Conservation (phyloP, 2,113 vertebrate species). For the Camelus bactrianus region DNA sequence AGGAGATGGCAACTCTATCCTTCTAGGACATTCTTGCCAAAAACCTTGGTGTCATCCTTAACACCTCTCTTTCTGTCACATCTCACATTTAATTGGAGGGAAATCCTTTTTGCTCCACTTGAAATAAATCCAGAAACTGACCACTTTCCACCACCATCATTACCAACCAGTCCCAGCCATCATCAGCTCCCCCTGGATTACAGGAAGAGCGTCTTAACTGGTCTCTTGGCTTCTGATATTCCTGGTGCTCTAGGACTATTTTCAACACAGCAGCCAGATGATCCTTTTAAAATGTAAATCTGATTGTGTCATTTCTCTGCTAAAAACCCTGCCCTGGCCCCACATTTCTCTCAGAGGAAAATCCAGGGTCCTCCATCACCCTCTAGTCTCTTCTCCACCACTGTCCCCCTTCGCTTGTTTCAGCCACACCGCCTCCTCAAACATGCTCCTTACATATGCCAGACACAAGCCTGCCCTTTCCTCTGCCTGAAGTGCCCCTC, state of each 20-base stretch:
- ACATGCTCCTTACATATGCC: background rate
- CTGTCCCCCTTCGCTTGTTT: background rate
- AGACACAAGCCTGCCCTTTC: background rate
- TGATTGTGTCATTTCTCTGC: background rate
- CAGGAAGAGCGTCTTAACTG: background rate
- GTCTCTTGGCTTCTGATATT: background rate
- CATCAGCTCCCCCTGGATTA: background rate
- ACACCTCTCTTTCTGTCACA: background rate
- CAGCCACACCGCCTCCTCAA: background rate
- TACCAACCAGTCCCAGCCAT: background rate
- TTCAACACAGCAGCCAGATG: background rate
- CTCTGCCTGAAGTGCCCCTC: background rate
- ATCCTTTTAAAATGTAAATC: background rate
- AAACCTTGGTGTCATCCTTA: slow-evolving; percentile 21
- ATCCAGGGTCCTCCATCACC: background rate
- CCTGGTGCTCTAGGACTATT: background rate
- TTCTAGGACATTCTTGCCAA: slow-evolving; percentile 39
- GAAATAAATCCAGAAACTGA: background rate
- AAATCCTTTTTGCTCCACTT: slow-evolving; percentile 10
- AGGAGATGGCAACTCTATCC: background rate
- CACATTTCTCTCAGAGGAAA: background rate
- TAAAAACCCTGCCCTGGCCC: background rate
- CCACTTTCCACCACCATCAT: background rate
- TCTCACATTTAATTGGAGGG: slow-evolving; percentile 3
- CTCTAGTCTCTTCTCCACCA: background rate